Evolutionary conservation across 2,113 vertebrate species (phyloP).

Genomic region (Tiliqua scincoides): DNA sequence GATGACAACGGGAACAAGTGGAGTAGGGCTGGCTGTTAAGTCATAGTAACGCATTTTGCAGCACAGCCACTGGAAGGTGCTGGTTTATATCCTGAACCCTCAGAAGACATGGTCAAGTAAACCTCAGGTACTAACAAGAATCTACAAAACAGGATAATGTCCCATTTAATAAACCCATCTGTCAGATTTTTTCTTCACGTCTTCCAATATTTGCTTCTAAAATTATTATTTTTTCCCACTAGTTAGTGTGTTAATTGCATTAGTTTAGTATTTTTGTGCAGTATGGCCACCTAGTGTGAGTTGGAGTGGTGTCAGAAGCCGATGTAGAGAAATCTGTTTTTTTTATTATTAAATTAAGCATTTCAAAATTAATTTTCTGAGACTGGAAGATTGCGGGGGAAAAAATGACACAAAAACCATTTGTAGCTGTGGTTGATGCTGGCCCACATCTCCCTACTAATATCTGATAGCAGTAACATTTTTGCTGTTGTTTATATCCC

Average conservation of each 20-base stretch:
- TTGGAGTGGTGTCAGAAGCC: constrained; percentile 44
- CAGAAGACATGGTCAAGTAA: constrained; percentile 15
- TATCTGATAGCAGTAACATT: neutral
- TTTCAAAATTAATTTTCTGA: neutral
- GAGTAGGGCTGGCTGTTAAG: neutral
- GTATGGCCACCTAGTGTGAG: constrained; percentile 45
- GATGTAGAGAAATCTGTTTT: constrained; percentile 29
- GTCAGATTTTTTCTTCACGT: constrained; percentile 48
- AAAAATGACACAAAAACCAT: neutral
- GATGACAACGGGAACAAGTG: neutral
- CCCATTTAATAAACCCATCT: constrained; percentile 62
- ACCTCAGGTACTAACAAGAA: constrained; percentile 39
- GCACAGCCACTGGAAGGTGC: neutral
- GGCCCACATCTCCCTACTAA: neutral
- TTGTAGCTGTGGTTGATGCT: neutral
- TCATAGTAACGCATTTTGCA: neutral
- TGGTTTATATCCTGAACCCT: neutral
- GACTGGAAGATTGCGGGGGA: neutral
- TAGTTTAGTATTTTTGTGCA: neutral
- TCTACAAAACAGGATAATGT: constrained; percentile 49
- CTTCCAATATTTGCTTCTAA: constrained; percentile 51
- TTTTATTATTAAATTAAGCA: constrained; percentile 33
- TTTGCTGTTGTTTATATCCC: too few species aligned
- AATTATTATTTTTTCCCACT: constrained; percentile 61
- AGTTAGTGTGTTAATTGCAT: constrained; percentile 53